Percentiles rank a stretch among this genome's conserved stretches.
Conservation (phyloP, 2,797 vertebrate genomes). For the Geotria australis region DNA sequence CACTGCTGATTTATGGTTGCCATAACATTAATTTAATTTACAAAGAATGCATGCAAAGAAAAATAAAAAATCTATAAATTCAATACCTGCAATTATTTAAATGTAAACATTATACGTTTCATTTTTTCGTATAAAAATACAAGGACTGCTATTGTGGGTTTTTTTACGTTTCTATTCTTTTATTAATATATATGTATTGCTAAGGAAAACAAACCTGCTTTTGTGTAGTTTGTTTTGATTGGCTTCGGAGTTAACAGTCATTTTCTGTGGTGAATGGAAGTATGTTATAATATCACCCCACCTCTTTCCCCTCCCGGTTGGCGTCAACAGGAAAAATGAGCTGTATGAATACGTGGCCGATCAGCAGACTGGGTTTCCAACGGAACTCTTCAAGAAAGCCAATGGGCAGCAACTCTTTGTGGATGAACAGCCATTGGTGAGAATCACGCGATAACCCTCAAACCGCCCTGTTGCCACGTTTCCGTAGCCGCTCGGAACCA, state of each 20-base stretch:
- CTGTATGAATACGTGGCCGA: not conserved
- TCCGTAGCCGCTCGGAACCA: no score
- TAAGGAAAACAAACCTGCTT: no score
- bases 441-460: no score
- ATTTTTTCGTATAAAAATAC: not conserved
- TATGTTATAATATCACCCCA: no score
- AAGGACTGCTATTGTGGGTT: not conserved
- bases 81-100: not conserved
- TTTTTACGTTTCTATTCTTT: not conserved
- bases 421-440: conserved; percentile 4
- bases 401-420: conserved; percentile 4
- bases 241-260: no score
- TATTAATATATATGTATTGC: no score
- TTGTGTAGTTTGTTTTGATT: no score
- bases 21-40: no score
- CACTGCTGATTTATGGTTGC: no score
- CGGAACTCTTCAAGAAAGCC: not conserved
- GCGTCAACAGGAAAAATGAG: not conserved
- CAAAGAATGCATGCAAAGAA: no score
- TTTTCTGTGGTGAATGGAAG: no score
- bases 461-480: no score
- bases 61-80: not conserved
- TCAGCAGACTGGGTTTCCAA: conserved; percentile 1
- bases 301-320: not conserved
- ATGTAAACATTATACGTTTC: not conserved